Base-by-base conservation (phyloP, 2,888 invertebrate genomes). In the Smittia sp. region DNA sequence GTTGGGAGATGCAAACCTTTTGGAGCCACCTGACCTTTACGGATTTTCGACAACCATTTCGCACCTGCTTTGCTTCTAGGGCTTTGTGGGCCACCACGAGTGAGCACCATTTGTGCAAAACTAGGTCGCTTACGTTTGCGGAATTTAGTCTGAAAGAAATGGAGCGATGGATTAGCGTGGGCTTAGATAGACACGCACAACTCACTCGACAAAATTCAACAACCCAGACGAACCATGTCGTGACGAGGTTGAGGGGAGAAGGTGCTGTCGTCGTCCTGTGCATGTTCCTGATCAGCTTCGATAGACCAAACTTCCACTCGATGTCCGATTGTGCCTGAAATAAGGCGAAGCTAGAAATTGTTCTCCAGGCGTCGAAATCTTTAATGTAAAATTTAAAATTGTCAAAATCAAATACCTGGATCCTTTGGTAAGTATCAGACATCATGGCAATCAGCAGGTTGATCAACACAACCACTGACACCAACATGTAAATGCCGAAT, bases 361-460 rank as follows among this genome's bases (percentile, higher is more conserved):
- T 6, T 20, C 15, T 38, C 39, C 20, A n/a, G n/a, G 9, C n/a
- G 2, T 20, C 13, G 2, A 20, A 63, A 1, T 11, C 24, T 41
- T 38, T 63, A 11, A 11, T 20, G 4, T n/a, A 4, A n/a, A 52
- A 18, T 58, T 65, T 41, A n/a, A n/a, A n/a, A n/a, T n/a, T n/a
- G n/a, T n/a, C n/a, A n/a, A n/a, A 27, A 54, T 72, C 15, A 80
- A 84, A 87, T 89, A 91, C 96, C 89, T 98, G 96, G 81, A 98
- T 98, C 82, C 96, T 88, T 84, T 99, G 98, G 84, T 99, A 99
- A 75, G 99, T 99, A 87, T 99, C 98, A 81, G 98, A 97, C 98
- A 99, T 98, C 98, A 99, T 99, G 87, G 99, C 99, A 87, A 99
- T 99, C 82, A 99, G 92, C 77, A 99, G 89, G 86, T 99, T 99